Conservation (phyloP, 2,113 vertebrate genomes). For the Neoarius graeffei region DNA sequence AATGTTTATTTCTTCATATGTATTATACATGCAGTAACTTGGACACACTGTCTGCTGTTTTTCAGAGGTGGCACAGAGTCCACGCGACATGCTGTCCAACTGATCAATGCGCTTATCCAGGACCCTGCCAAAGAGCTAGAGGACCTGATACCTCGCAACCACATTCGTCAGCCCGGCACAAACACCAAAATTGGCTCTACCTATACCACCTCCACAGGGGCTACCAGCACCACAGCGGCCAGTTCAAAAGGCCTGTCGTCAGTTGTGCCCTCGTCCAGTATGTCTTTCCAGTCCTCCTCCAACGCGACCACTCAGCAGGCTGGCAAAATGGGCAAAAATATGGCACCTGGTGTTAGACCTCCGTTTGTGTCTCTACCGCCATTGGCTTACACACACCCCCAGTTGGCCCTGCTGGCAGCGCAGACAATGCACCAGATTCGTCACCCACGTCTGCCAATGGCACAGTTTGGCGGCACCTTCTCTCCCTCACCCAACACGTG, state of each 20-base stretch:
- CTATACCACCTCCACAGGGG: slow-evolving; percentile 82
- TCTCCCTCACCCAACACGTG: slow-evolving; percentile 92
- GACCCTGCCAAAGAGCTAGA: slow-evolving; percentile 99
- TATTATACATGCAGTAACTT: not conserved
- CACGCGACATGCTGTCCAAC: slow-evolving; percentile 93
- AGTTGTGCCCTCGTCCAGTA: slow-evolving; percentile 81
- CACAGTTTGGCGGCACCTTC: slow-evolving; percentile 96
- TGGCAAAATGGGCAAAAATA: slow-evolving; percentile 88
- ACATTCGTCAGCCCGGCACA: slow-evolving; percentile 88
- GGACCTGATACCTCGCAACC: slow-evolving; percentile 97
- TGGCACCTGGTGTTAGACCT: slow-evolving; percentile 87
- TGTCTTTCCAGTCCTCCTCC: slow-evolving; percentile 86
- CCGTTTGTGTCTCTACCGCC: slow-evolving; percentile 95
- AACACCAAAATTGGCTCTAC: slow-evolving; percentile 81
- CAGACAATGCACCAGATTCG: slow-evolving; percentile 99
- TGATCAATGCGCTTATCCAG: slow-evolving; percentile 98
- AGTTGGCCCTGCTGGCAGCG: slow-evolving; percentile 93
- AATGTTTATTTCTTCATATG: not conserved
- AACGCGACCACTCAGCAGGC: slow-evolving; percentile 84
- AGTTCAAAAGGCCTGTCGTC: slow-evolving; percentile 88
- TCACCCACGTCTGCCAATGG: slow-evolving; percentile 96
- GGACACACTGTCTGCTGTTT: slow-evolving; percentile 33
- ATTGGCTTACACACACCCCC: slow-evolving; percentile 93
- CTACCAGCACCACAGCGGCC: slow-evolving; percentile 79
- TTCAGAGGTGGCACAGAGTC: slow-evolving; percentile 95